These are phyloP conservation scores for Pampus argenteus DNA, from an alignment of 2,797 vertebrate genomes.

Conservation along the genomic window DNA sequence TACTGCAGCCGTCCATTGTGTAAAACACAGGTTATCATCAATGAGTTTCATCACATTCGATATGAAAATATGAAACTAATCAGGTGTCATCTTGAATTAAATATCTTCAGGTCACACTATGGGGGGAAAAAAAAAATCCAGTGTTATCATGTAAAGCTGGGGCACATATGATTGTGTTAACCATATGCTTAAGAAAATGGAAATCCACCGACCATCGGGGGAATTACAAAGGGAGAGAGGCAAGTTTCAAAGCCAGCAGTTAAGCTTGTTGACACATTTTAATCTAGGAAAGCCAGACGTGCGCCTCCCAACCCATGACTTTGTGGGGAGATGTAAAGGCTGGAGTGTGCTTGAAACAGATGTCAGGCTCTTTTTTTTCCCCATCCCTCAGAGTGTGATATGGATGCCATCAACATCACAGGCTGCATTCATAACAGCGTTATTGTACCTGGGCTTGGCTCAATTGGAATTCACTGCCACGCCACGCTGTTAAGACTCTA, in stretches of 20 bases:
- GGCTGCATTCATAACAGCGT: conserved; percentile 77
- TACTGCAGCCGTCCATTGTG: conserved; percentile 3
- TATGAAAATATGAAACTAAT: background rate
- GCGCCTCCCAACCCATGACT: conserved; percentile 75
- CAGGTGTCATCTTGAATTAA: conserved; percentile 1
- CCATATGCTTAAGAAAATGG: conserved; percentile 75
- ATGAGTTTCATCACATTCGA: conserved; percentile 1
- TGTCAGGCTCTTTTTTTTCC: conserved; percentile 63
- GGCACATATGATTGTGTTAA: conserved; percentile 60
- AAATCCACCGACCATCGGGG: conserved; percentile 73
- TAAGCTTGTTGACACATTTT: conserved; percentile 84
- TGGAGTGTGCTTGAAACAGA: conserved; percentile 80
- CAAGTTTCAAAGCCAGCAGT: conserved; percentile 77
- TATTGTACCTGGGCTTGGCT: conserved; percentile 73
- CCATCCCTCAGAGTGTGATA: conserved; percentile 76
- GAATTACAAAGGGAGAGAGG: conserved; percentile 72
- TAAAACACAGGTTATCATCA: conserved; percentile 4
- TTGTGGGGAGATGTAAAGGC: conserved; percentile 77
- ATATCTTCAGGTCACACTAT: conserved; percentile 20
- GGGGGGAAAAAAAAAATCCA: conserved; percentile 34
- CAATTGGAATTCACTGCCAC: conserved; percentile 77
- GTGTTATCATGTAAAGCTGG: conserved; percentile 59
- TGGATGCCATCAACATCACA: conserved; percentile 77
- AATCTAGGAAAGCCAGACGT: conserved; percentile 81
- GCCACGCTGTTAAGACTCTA: conserved; percentile 77